Evolutionary conservation across 2,797 vertebrate genomes (phyloP).

Genomic region (Delichon dasypus): DNA sequence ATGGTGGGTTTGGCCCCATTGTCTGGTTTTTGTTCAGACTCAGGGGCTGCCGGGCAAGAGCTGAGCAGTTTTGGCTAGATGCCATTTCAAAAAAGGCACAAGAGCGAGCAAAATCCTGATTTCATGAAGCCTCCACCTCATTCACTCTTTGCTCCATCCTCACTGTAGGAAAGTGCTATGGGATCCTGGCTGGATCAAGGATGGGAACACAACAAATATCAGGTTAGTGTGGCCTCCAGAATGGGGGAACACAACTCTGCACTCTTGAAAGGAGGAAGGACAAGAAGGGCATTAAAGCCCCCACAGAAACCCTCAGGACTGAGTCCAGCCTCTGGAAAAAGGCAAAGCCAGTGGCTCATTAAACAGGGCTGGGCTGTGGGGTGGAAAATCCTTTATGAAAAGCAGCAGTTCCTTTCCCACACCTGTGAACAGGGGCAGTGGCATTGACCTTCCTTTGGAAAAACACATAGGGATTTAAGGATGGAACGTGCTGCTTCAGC

Average conservation of each 20-base stretch:
- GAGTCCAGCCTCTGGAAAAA: neutral
- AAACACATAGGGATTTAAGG: neutral
- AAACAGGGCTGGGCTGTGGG: neutral
- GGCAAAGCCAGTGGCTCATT: neutral
- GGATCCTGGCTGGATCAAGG: neutral
- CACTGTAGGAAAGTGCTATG: neutral
- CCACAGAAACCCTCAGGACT: neutral
- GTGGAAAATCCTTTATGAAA: neutral
- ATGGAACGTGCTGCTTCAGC: conserved; percentile 31
- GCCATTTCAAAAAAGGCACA: neutral
- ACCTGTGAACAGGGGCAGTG: neutral
- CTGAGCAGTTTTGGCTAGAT: neutral
- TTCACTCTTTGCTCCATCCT: neutral
- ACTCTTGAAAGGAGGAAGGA: neutral
- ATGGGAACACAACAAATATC: neutral
- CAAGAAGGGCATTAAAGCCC: neutral
- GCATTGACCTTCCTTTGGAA: conserved; percentile 16
- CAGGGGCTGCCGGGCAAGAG: neutral
- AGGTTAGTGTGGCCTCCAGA: neutral
- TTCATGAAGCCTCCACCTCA: neutral
- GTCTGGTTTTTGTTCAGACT: neutral
- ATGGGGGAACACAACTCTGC: neutral
- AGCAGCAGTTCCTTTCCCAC: neutral
- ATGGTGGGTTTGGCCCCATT: accelerated
- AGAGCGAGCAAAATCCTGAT: neutral